Evolutionary conservation across 2,797 vertebrate species (phyloP).

Genomic region (Acanthis flammea): DNA sequence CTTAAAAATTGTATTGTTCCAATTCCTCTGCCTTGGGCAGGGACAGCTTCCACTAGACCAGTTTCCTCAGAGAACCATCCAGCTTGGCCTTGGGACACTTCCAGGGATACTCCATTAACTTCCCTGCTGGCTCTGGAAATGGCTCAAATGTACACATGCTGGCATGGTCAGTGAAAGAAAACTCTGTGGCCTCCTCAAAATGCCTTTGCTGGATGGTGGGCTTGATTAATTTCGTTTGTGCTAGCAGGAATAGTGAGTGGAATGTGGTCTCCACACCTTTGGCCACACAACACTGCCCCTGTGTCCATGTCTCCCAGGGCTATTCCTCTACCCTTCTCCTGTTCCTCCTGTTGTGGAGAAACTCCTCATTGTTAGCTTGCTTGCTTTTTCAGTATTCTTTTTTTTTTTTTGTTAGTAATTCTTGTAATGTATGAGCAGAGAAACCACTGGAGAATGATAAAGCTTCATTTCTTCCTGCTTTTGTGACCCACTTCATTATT

Average conservation of each 20-base stretch:
- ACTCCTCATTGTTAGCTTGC: neutral
- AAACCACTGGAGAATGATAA: conserved; percentile 53
- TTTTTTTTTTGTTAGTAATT: neutral
- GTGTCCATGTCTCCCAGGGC: neutral
- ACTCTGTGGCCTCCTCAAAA: neutral
- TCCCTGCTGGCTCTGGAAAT: neutral
- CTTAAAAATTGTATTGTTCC: neutral
- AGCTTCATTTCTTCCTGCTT: conserved; percentile 65
- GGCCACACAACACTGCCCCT: rapidly evolving
- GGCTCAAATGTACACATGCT: rapidly evolving
- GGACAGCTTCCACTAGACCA: neutral
- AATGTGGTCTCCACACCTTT: neutral
- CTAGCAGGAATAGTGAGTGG: rapidly evolving
- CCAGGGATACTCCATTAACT: neutral
- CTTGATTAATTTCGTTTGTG: neutral
- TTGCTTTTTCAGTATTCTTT: neutral
- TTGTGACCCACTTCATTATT: conserved; percentile 43
- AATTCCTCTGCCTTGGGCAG: neutral
- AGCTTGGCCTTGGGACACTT: neutral
- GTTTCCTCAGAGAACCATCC: neutral
- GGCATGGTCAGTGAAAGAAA: neutral
- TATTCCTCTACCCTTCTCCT: neutral
- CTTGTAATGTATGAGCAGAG: conserved; percentile 14
- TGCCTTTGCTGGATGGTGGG: neutral
- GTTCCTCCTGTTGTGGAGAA: neutral